A percentile compares a stretch with the other conserved stretches of the same genome.
phyloP scores from a whole-genome alignment of 2,113 vertebrate species.

The Neotoma lepida region DNA sequence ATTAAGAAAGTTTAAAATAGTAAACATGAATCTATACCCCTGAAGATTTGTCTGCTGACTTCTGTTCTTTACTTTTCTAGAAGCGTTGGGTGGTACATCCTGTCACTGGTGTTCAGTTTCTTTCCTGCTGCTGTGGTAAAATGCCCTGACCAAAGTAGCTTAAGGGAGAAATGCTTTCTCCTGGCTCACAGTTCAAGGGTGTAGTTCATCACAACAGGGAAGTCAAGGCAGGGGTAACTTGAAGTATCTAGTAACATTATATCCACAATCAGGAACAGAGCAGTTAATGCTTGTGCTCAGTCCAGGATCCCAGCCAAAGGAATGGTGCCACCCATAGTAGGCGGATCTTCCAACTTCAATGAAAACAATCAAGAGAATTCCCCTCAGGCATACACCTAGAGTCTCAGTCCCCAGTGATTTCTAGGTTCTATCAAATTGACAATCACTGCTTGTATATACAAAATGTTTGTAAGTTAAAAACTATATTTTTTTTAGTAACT shows the following conservation, averaged over 20 bases:
- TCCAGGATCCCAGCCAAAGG: background rate
- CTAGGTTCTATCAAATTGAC: background rate
- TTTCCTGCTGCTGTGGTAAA: background rate
- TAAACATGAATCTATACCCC: background rate
- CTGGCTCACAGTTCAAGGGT: background rate
- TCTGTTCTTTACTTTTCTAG: background rate
- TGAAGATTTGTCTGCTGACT: background rate
- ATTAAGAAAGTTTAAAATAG: background rate
- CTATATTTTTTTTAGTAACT: background rate
- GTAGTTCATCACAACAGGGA: background rate
- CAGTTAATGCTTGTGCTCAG: background rate
- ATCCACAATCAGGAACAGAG: background rate
- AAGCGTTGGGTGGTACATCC: background rate
- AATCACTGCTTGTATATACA: background rate
- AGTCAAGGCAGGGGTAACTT: background rate
- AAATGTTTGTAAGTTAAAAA: background rate
- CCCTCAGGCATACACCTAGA: too few species aligned
- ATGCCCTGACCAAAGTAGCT: background rate
- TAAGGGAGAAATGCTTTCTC: background rate
- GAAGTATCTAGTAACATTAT: background rate
- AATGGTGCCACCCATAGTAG: background rate
- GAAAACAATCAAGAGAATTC: background rate
- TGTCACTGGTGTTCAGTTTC: background rate
- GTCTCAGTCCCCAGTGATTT: background rate
- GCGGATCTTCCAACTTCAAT: background rate